Evolutionary conservation across 2,888 invertebrate genomes (phyloP).

Genomic region (Cosmopolites sordidus): DNA sequence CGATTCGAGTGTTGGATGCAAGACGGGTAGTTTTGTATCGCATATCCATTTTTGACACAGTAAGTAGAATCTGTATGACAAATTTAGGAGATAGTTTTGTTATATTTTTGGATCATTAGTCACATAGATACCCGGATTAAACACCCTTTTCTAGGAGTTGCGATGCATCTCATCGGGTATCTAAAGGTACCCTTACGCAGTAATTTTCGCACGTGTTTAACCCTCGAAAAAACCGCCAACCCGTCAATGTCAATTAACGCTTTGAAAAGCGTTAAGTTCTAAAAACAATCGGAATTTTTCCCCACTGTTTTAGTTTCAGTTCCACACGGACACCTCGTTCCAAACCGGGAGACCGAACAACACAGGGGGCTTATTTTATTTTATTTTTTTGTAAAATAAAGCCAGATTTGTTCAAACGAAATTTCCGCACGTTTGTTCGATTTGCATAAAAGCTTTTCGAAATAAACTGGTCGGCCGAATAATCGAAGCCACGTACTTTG

Average conservation of each 20-base stretch:
- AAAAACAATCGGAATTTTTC: background rate
- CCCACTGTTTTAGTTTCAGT: background rate
- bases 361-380: background rate
- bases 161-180: too few species aligned
- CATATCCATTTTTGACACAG: too few species aligned
- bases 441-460: slow-evolving; percentile 19
- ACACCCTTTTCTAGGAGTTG: too few species aligned
- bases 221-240: too few species aligned
- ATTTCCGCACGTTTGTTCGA: slow-evolving; percentile 7
- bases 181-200: too few species aligned
- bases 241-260: background rate
- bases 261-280: background rate
- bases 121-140: too few species aligned
- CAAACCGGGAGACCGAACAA: background rate
- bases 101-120: too few species aligned
- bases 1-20: too few species aligned
- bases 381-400: background rate
- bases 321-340: background rate
- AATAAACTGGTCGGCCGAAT: slow-evolving; percentile 14
- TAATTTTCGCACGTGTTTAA: too few species aligned
- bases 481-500: slow-evolving; percentile 13
- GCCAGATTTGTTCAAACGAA: slow-evolving; percentile 5
- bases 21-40: too few species aligned
- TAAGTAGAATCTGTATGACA: too few species aligned
- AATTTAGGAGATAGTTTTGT: too few species aligned